Conservation (phyloP, 2,113 vertebrate species). For the Pongo pygmaeus region DNA sequence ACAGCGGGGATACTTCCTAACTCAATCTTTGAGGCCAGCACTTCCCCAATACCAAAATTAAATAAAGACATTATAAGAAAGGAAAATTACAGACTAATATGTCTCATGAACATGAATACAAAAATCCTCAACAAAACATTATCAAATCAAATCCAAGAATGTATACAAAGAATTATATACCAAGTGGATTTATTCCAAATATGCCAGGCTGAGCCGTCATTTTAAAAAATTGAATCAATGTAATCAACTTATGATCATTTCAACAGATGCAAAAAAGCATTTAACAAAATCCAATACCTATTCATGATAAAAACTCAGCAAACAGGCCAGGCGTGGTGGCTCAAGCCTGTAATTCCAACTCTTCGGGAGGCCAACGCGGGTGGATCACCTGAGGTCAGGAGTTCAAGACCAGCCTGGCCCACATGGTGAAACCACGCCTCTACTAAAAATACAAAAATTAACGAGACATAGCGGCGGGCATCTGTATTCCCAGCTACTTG, state of each 20-base stretch:
- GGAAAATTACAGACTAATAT: background rate
- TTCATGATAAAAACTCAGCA: background rate
- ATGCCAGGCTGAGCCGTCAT: background rate
- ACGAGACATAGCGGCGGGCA: fast-evolving
- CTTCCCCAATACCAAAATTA: background rate
- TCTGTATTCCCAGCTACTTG: background rate
- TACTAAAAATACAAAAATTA: background rate
- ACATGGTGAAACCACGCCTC: background rate
- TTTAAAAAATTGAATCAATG: background rate
- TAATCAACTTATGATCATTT: background rate
- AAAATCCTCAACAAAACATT: background rate
- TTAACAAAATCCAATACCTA: background rate
- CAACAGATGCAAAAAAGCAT: background rate
- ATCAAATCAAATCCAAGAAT: background rate
- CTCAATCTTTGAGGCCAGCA: background rate
- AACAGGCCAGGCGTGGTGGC: background rate
- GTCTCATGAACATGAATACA: background rate
- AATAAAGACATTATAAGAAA: background rate
- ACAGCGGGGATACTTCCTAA: background rate
- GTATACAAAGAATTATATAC: background rate
- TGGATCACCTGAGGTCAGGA: background rate
- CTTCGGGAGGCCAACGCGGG: background rate
- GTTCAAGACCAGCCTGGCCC: background rate
- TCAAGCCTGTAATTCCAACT: background rate
- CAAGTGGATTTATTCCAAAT: background rate